Percentiles rank a stretch among this genome's conserved stretches.
phyloP scores from a whole-genome alignment of 2,888 invertebrate genomes.

The Bimastos eiseni region DNA sequence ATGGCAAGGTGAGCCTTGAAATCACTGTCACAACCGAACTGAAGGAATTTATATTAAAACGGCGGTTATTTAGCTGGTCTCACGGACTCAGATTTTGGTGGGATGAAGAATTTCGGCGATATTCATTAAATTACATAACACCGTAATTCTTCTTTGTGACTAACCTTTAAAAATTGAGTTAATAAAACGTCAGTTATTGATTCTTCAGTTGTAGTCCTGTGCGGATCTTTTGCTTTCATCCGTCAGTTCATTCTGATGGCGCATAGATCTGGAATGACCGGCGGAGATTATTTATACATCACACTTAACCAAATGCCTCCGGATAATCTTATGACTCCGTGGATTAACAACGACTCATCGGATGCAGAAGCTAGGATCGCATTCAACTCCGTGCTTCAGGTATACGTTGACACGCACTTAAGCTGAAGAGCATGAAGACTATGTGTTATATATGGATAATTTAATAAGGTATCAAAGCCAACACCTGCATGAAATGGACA shows the following conservation, averaged over 20 bases:
- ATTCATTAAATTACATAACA: too few relatives aligned
- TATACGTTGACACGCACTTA: not conserved
- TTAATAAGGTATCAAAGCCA: not conserved
- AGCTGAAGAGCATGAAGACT: not conserved
- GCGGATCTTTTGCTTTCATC: constrained; percentile 29
- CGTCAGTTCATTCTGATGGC: constrained; percentile 39
- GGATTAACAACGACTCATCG: not conserved
- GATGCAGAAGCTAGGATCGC: constrained; percentile 7
- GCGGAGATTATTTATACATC: constrained; percentile 34
- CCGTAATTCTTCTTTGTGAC: too few relatives aligned
- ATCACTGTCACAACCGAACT: too few relatives aligned
- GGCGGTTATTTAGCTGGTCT: too few relatives aligned
- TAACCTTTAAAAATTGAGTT: not conserved
- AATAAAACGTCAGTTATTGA: not conserved
- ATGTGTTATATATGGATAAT: not conserved
- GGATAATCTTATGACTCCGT: constrained; percentile 16
- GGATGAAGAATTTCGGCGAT: too few relatives aligned
- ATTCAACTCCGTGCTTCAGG: not conserved
- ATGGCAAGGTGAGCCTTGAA: too few relatives aligned
- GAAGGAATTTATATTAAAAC: too few relatives aligned
- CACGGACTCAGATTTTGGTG: too few relatives aligned
- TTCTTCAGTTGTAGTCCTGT: constrained; percentile 37
- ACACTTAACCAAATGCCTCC: constrained; percentile 21
- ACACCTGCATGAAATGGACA: not conserved
- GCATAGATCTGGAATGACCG: constrained; percentile 37